phyloP scores from a whole-genome alignment of 2,797 vertebrate genomes.

The Leptatherina wallacei region DNA sequence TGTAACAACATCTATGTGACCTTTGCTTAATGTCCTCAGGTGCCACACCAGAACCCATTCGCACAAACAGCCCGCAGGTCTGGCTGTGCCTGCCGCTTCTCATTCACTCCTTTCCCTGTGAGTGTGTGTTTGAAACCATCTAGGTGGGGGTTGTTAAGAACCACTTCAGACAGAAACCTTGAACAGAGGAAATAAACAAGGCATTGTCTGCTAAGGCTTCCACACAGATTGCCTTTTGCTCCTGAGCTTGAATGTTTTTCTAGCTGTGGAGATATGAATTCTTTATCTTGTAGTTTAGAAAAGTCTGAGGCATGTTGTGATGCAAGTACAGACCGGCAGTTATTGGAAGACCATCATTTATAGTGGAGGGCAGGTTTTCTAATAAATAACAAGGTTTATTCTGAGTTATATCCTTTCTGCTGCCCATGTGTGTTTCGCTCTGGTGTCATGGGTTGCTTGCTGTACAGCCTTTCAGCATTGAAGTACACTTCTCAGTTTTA shows the following conservation, averaged over 20 bases:
- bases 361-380: slow-evolving; percentile 31
- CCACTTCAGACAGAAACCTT: slow-evolving; percentile 72
- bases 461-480: slow-evolving; percentile 41
- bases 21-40: slow-evolving; percentile 77
- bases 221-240: slow-evolving; percentile 49
- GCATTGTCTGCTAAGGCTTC: slow-evolving; percentile 64
- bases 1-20: slow-evolving; percentile 77
- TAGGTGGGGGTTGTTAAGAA: slow-evolving; percentile 67
- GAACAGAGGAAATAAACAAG: slow-evolving; percentile 72
- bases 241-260: slow-evolving; percentile 50
- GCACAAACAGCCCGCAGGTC: slow-evolving; percentile 74
- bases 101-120: slow-evolving; percentile 65
- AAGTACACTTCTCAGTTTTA: slow-evolving; percentile 34
- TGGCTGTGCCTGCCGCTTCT: slow-evolving; percentile 69
- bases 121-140: slow-evolving; percentile 63
- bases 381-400: slow-evolving; percentile 39
- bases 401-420: slow-evolving; percentile 20
- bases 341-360: slow-evolving; percentile 29
- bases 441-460: slow-evolving; percentile 27
- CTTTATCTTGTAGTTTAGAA: slow-evolving; percentile 43
- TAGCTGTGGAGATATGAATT: slow-evolving; percentile 55
- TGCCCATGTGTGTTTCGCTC: slow-evolving; percentile 41
- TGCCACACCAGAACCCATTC: slow-evolving; percentile 62
- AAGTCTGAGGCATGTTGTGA: slow-evolving; percentile 40
- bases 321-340: slow-evolving; percentile 34